Percentiles rank a stretch among this genome's conserved stretches.
Conservation (phyloP, 2,888 invertebrate genomes). For the Lasioglossum malachurum region DNA sequence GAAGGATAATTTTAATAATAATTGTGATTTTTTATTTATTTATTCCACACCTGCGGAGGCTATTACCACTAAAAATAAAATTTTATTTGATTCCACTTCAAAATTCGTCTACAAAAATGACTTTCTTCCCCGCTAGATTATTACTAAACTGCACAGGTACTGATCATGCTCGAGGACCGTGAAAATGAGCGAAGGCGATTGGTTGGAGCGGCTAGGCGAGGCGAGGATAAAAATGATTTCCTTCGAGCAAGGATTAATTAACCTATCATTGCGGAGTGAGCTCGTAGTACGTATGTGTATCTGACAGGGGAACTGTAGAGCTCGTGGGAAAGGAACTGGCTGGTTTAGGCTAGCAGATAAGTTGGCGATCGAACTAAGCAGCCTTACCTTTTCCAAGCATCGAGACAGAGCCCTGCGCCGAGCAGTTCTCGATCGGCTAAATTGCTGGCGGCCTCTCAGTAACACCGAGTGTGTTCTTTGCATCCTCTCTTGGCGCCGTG, state of each 20-base stretch:
- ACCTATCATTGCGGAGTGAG: conserved; percentile 48
- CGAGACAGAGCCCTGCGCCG: conserved; percentile 58
- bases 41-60: too few species aligned
- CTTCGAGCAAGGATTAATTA: conserved; percentile 63
- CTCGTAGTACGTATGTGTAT: neutral
- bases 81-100: too few species aligned
- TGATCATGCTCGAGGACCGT: too few species aligned
- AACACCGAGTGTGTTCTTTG: conserved; percentile 67
- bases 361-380: conserved; percentile 21
- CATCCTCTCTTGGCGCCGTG: conserved; percentile 53
- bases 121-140: too few species aligned
- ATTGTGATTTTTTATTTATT: too few species aligned
- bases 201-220: neutral
- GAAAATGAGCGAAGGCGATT: too few species aligned
- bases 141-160: too few species aligned
- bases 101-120: too few species aligned
- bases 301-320: conserved; percentile 40
- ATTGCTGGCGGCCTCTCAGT: conserved; percentile 67
- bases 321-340: conserved; percentile 69
- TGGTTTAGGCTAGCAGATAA: conserved; percentile 29
- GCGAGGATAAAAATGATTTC: conserved; percentile 2
- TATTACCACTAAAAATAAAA: too few species aligned
- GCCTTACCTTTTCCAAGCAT: conserved; percentile 58
- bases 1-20: too few species aligned
- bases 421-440: conserved; percentile 71